Evolutionary conservation across 2,797 vertebrate species (phyloP).

Genomic region (Agapornis canus): DNA sequence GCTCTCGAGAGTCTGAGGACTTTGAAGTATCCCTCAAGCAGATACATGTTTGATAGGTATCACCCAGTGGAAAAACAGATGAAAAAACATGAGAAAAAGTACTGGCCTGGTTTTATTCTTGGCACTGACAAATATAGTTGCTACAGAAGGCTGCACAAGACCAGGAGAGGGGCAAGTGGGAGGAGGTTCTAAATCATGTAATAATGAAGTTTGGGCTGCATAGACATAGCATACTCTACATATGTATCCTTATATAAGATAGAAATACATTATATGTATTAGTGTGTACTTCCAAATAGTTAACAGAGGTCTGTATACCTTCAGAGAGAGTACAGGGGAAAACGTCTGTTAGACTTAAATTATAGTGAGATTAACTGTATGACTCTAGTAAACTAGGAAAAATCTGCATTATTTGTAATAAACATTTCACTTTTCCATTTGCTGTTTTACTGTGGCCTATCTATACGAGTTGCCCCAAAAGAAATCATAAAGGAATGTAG

Average conservation of each 20-base stretch:
- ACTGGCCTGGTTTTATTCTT: background rate
- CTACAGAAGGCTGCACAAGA: background rate
- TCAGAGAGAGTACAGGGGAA: background rate
- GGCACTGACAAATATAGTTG: background rate
- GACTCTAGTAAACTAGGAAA: background rate
- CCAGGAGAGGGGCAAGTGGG: rapidly evolving
- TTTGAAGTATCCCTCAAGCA: background rate
- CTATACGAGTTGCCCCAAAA: background rate
- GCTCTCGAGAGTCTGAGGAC: background rate
- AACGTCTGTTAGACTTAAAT: background rate
- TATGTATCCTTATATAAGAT: background rate
- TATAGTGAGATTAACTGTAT: background rate
- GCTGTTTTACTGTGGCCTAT: background rate
- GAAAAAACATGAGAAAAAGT: background rate
- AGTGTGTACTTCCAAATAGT: background rate
- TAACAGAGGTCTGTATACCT: background rate
- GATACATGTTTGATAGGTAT: background rate
- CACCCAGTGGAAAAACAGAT: background rate
- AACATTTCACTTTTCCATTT: background rate
- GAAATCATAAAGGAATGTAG: background rate
- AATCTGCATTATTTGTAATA: background rate
- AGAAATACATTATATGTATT: background rate
- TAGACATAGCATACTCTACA: background rate
- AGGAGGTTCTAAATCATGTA: background rate
- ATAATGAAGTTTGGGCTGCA: background rate